Evolutionary conservation across 35 echinoderm and acorn worm species (phyloP).

Genomic region (Strongylocentrotus purpuratus): DNA sequence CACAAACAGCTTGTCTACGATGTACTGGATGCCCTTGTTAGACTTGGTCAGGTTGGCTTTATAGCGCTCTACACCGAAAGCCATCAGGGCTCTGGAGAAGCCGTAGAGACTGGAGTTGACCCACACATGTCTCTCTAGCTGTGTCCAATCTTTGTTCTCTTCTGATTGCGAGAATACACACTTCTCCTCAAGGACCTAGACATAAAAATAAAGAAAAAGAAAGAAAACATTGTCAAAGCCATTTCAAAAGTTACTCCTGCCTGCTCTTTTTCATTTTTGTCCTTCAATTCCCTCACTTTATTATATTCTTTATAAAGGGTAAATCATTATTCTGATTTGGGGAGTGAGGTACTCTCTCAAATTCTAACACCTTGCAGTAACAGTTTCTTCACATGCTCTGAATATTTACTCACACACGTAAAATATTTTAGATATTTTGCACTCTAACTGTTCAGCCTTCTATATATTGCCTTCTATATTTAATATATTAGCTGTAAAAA

Average conservation of each 20-base stretch:
- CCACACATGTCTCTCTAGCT: constrained; percentile 76
- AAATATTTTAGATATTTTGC: no score
- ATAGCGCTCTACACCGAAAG: constrained; percentile 86
- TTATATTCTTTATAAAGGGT: background rate
- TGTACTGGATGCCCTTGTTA: constrained; percentile 74
- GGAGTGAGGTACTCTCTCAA: no score
- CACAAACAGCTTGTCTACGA: constrained; percentile 75
- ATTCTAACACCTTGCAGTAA: no score
- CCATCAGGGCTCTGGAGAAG: constrained; percentile 60
- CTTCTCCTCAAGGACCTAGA: constrained; percentile 92
- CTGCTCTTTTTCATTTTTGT: background rate
- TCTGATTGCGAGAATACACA: constrained; percentile 64
- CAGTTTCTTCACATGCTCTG: no score
- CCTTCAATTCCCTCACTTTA: background rate
- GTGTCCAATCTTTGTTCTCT: constrained; percentile 80
- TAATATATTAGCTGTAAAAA: no score
- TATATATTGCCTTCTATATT: no score
- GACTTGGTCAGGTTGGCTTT: constrained; percentile 83
- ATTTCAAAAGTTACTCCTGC: background rate
- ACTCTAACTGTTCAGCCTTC: no score
- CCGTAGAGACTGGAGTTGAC: constrained; percentile 79
- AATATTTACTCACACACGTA: no score
- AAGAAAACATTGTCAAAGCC: background rate
- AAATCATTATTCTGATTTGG: background rate
- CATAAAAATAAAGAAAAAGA: background rate